phyloP scores from a whole-genome alignment of 2,797 vertebrate genomes.

The Uromys caudimaculatus region DNA sequence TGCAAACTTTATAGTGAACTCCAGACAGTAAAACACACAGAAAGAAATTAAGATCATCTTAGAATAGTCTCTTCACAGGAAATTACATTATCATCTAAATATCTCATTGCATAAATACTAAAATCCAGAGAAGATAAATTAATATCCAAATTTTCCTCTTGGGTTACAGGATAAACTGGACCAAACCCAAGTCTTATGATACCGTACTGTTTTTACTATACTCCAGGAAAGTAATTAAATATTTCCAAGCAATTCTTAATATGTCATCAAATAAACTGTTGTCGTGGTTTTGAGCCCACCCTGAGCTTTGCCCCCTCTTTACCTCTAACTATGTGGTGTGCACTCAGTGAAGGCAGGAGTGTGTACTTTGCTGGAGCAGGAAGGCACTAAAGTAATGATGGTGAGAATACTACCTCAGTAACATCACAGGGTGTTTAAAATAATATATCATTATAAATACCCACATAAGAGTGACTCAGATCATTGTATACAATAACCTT shows the following conservation, averaged over 20 bases:
- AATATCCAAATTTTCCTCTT: neutral
- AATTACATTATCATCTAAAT: conserved; percentile 45
- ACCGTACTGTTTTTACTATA: neutral
- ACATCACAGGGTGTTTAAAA: neutral
- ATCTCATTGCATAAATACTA: neutral
- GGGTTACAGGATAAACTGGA: conserved; percentile 28
- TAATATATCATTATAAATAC: neutral
- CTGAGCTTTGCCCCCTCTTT: neutral
- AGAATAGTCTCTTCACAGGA: neutral
- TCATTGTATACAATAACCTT: neutral
- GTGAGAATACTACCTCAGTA: neutral
- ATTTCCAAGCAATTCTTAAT: neutral
- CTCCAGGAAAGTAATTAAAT: neutral
- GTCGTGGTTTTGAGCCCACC: neutral
- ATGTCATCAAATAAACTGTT: conserved; percentile 9
- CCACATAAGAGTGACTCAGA: conserved; percentile 7
- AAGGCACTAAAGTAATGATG: conserved; percentile 28
- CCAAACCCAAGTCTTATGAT: neutral
- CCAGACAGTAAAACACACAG: neutral
- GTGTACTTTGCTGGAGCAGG: neutral
- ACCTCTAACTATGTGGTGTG: neutral
- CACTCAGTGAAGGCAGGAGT: neutral
- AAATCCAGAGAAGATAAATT: conserved; percentile 32
- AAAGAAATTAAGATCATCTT: neutral
- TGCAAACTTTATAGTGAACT: neutral